Evolutionary conservation across 2,888 invertebrate genomes (phyloP).

Genomic region (Apantesis nais): DNA sequence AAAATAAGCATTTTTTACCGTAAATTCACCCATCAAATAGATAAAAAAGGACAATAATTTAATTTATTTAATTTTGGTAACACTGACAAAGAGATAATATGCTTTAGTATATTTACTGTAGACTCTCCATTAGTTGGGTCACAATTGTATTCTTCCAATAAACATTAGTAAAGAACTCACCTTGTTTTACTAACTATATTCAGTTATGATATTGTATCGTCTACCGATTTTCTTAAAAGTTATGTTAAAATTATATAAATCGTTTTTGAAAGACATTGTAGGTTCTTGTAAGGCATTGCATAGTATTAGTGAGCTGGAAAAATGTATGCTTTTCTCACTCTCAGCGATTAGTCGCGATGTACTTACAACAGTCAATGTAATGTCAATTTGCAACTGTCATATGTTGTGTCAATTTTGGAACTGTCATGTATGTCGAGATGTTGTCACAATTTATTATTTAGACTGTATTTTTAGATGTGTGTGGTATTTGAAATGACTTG

Average conservation of each 20-base stretch:
- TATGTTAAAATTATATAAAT: not conserved
- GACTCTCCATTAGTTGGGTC: not conserved
- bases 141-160: too few relatives aligned
- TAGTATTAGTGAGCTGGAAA: not conserved
- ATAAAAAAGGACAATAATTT: not conserved
- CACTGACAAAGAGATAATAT: not conserved
- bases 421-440: slow-evolving; percentile 27
- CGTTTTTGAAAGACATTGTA: not conserved
- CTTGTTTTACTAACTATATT: not conserved
- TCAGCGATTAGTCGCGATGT: slow-evolving; percentile 2
- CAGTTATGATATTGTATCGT: not conserved
- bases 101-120: not conserved
- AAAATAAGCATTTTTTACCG: not conserved
- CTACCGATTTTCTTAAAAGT: not conserved
- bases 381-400: slow-evolving; percentile 26
- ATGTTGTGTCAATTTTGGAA: slow-evolving; percentile 25
- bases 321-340: not conserved
- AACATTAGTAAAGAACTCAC: not conserved
- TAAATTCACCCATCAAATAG: not conserved
- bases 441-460: slow-evolving; percentile 43
- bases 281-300: not conserved
- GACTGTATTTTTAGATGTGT: slow-evolving; percentile 14
- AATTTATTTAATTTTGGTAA: not conserved
- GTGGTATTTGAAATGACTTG: slow-evolving; percentile 36
- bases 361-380: slow-evolving; percentile 12